Evolutionary conservation across 1,140 invertebrate species (phyloP).

Genomic region (Helicoverpa zea): DNA sequence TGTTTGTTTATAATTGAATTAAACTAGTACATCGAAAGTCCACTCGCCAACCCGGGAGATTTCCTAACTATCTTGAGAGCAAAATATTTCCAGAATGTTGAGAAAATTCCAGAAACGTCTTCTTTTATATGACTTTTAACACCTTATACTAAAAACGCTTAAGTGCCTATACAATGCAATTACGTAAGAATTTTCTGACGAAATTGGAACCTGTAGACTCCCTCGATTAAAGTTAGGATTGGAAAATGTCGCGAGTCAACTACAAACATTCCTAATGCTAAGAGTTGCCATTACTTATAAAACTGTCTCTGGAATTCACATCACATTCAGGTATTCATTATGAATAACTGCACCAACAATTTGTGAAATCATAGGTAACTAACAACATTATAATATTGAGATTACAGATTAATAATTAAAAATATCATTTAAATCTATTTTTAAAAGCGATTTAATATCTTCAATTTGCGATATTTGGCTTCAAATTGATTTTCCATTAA

Average conservation of each 20-base stretch:
- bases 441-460: constrained; percentile 71
- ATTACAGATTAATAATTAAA: constrained; percentile 71
- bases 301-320: constrained; percentile 22
- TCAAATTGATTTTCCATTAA: constrained; percentile 68
- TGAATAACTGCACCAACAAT: constrained; percentile 73
- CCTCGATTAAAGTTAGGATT: background rate
- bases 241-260: background rate
- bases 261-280: background rate
- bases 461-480: constrained; percentile 82
- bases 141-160: constrained; percentile 7
- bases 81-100: constrained; percentile 7
- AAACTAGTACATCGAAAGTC: constrained; percentile 20
- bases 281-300: background rate
- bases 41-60: background rate
- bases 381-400: constrained; percentile 76
- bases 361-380: constrained; percentile 82
- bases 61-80: background rate
- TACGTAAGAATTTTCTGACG: constrained; percentile 30
- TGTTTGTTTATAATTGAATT: constrained; percentile 20
- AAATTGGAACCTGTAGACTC: constrained; percentile 34
- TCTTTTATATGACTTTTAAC: background rate
- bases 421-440: constrained; percentile 70
- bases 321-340: constrained; percentile 51
- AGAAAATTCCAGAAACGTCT: constrained; percentile 20
- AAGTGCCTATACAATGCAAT: constrained; percentile 29